phyloP scores from a whole-genome alignment of 2,113 vertebrate species.

The Dasyprocta punctata region DNA sequence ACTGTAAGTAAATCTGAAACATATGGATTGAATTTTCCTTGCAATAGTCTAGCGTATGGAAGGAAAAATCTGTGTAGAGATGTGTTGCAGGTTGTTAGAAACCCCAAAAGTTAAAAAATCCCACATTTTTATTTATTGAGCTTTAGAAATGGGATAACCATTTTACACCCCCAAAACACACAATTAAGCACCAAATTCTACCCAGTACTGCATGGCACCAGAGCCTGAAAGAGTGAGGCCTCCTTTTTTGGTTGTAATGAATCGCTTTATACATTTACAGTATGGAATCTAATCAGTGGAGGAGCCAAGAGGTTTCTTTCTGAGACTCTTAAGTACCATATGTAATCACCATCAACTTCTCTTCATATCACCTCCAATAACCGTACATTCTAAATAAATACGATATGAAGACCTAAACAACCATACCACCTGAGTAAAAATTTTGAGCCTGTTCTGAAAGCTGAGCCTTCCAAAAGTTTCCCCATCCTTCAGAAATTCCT shows the following conservation, averaged over 20 bases:
- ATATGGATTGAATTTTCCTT: constrained; percentile 78
- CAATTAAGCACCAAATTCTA: constrained; percentile 64
- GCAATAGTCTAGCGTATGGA: constrained; percentile 72
- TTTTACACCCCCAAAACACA: constrained; percentile 71
- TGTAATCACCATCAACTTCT: neutral
- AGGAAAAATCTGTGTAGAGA: constrained; percentile 78
- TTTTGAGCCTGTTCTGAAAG: neutral
- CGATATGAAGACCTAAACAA: constrained; percentile 16
- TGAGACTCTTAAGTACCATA: neutral
- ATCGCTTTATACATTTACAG: neutral
- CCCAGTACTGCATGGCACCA: neutral
- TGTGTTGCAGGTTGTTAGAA: constrained; percentile 73
- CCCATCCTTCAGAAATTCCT: neutral
- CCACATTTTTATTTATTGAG: constrained; percentile 72
- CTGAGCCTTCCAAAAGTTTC: neutral
- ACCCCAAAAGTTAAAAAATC: constrained; percentile 67
- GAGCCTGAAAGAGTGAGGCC: neutral
- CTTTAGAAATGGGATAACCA: constrained; percentile 74
- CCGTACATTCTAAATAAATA: constrained; percentile 33
- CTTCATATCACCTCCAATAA: neutral
- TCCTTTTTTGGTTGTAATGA: neutral
- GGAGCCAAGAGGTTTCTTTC: neutral
- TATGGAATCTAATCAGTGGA: neutral
- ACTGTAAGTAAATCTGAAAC: constrained; percentile 76
- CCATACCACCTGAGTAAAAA: constrained; percentile 24